Base-by-base conservation (phyloP, 1,140 invertebrate genomes). In the Zelostemma sp. region DNA sequence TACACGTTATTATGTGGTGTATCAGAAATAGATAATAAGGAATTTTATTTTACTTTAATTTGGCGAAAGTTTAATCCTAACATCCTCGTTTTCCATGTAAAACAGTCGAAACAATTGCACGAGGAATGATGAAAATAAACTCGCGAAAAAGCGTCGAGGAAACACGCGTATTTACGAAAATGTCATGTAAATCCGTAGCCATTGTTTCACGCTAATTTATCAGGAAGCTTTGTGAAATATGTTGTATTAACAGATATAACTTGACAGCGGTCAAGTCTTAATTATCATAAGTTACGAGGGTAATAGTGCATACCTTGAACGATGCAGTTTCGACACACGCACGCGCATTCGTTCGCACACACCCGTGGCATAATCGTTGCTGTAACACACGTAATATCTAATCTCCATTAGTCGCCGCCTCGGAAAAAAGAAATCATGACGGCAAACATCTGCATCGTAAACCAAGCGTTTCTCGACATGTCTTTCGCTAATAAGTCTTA, bases 401-500 rank as follows among this genome's bases (percentile, higher is more conserved):
- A 69, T 64, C 60, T 62, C 50, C 56, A 69, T 64, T 69, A 69
- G 60, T 57, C 54, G 40, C 40, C 33, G 43, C 50, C n/a, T 57
- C 57, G 53, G 33, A 53, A 62, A 57, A 66, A 43, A 68, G 40
- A 71, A 71, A 63, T 63, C 54, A 54, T 62, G 31, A 62, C 68
- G 58, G 62, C 61, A 54, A 70, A 66, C 68, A 58, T 66, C 68
- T 66, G 68, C 68, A 55, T 54, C 68, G 68, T 53, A 66, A 70
- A 57, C 68, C 61, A 65, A 58, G 61, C 68, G 68, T 65, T 70
- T 65, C 68, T 59, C 50, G 62, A 66, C 68, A 71, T 59, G 68
- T 71, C 63, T 48, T 55, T 47, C n/a, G 58, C 68, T 71, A 62
- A 66, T 63, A 71, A 71, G 62, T 53, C 62, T 71, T 71, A 71